These are phyloP conservation scores for Hippocampus zosterae DNA, from an alignment of 2,113 vertebrate genomes.

Conservation along the genomic window DNA sequence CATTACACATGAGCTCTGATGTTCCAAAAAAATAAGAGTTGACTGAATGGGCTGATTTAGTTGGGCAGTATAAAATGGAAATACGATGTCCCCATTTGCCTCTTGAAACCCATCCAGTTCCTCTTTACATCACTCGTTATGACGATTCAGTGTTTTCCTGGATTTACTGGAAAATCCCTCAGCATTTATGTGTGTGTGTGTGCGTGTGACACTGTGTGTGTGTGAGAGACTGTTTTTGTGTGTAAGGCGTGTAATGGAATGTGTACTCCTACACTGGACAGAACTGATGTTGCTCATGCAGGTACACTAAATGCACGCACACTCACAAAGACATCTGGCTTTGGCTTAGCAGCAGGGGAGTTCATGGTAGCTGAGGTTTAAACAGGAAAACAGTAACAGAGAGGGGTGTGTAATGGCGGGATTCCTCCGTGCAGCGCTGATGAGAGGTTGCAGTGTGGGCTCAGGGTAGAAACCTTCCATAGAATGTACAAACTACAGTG, in stretches of 20 bases:
- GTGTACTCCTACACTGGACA: conserved; percentile 5
- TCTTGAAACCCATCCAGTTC: conserved; percentile 7
- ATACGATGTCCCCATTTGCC: conserved; percentile 10
- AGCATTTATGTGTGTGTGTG: not conserved
- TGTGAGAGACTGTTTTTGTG: not conserved
- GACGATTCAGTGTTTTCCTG: conserved; percentile 41
- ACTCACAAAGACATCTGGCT: conserved; percentile 15
- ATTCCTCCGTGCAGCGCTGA: conserved; percentile 54
- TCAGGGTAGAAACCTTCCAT: conserved; percentile 53
- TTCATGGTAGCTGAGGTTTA: conserved; percentile 40
- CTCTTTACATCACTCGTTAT: conserved; percentile 28
- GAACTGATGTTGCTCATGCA: conserved; percentile 13
- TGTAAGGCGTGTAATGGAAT: conserved; percentile 21
- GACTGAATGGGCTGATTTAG: not conserved
- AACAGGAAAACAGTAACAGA: conserved; percentile 60
- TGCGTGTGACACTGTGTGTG: not conserved
- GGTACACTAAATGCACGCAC: conserved; percentile 1
- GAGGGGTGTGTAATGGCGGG: conserved; percentile 50
- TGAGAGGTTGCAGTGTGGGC: conserved; percentile 59
- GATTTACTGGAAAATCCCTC: conserved; percentile 47
- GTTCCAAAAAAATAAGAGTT: not conserved
- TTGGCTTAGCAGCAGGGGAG: conserved; percentile 45
- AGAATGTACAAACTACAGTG: conserved; percentile 10
- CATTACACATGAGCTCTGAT: not conserved
- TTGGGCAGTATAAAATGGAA: conserved; percentile 1